Evolutionary conservation across 2,113 vertebrate species (phyloP), one percentile per base, ranked within the genome.

Genomic region (Triplophysa rosa): DNA sequence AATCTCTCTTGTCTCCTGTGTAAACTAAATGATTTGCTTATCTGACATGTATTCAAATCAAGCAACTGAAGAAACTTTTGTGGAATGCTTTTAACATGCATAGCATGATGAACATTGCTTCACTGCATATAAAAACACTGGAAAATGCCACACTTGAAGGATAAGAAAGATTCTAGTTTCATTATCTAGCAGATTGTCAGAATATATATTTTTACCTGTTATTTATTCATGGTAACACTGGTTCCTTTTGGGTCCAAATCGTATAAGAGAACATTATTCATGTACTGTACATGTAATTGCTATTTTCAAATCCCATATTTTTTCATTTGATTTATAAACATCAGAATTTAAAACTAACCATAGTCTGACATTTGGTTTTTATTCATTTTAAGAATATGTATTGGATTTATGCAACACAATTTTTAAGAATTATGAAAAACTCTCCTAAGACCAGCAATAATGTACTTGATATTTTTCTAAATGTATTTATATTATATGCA

Each of bases 261-360:
- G 56, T 85, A 29, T 77, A 49, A 81, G 75, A 64, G 64, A 65
- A 8, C 69, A 26, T 40, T 84, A 52, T 64, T 83, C 24, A 82
- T 83, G 79, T 87, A 87, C 82, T 88, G 81, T 89, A 87, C 87
- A 86, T 74, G 68, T 65, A 47, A 33, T 79, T 73, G 24, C 68
- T 78, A 69, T 85, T 82, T 86, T 78, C 80, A 84, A 84, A 83
- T 79, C 84, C 74, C 84, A 82, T 74, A 82, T 59, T 88, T 78
- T 77, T 78, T 16, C 84, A 84, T 83, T 81, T 81, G 79, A 80
- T 85, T 85, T 77, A 89, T 86, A 86, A 90, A 90, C 77, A 42
- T 2, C 56, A 47, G 0, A 85, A 85, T 79, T 6, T 72, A 21
- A 12, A 4, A 64, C 74, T 3, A 64, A 59, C 19, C 26, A 21